A percentile compares a stretch with the other conserved stretches of the same genome.
phyloP scores from a whole-genome alignment of 35 echinoderm and acorn worm genomes.

The Acanthaster planci region DNA sequence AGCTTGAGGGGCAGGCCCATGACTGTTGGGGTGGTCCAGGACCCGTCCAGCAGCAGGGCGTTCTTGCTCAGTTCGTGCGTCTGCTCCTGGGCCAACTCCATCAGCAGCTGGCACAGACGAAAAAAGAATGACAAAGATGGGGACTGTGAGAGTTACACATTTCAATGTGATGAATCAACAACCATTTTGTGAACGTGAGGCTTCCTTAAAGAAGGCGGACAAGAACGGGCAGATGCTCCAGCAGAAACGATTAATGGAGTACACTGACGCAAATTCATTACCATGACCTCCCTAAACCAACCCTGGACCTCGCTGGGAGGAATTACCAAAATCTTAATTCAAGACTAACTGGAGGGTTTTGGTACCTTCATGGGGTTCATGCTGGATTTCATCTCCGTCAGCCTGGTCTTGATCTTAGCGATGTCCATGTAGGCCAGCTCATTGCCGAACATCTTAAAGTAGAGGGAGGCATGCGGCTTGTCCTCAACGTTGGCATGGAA shows the following conservation, averaged over 20 bases:
- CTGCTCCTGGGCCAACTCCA: constrained; percentile 49
- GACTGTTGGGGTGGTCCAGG: constrained; percentile 49
- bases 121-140: too few species aligned
- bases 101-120: constrained; percentile 39
- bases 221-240: too few species aligned
- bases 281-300: neutral
- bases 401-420: constrained; percentile 54
- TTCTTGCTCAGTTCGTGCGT: constrained; percentile 73
- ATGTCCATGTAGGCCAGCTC: constrained; percentile 71
- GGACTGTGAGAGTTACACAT: too few species aligned
- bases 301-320: neutral
- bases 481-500: constrained; percentile 41
- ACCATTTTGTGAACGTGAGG: too few species aligned
- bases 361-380: constrained; percentile 52
- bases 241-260: too few species aligned
- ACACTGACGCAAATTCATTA: neutral
- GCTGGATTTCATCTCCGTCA: constrained; percentile 23
- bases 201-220: too few species aligned
- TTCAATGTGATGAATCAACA: too few species aligned
- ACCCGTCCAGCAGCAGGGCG: constrained; percentile 52
- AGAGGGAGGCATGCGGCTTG: constrained; percentile 51
- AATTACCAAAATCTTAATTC: too few species aligned
- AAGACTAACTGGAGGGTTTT: too few species aligned
- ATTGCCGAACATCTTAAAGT: constrained; percentile 87
- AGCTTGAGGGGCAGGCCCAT: constrained; percentile 82